These are phyloP conservation scores for Kryptolebias marmoratus DNA, from an alignment of 2,113 vertebrate genomes.

Conservation along the genomic window DNA sequence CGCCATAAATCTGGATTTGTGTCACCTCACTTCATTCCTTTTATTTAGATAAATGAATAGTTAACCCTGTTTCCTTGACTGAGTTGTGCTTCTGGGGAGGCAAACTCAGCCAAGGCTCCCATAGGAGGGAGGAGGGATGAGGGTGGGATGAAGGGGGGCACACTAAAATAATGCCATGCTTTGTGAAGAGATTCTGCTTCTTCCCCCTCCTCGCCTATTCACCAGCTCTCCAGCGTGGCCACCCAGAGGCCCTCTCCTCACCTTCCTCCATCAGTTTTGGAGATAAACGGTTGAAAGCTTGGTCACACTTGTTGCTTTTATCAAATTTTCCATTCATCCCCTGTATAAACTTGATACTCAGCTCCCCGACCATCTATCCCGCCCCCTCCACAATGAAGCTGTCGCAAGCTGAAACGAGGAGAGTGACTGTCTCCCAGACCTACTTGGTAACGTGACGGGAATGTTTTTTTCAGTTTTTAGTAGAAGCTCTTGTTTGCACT, in stretches of 20 bases:
- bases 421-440: conserved; percentile 54
- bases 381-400: conserved; percentile 1
- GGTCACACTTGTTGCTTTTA: conserved; percentile 77
- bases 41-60: conserved; percentile 74
- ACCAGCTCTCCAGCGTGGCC: conserved; percentile 40
- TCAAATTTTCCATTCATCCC: conserved; percentile 66
- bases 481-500: conserved; percentile 43
- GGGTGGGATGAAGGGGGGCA: neutral
- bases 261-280: conserved; percentile 48
- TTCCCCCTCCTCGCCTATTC: conserved; percentile 41
- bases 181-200: conserved; percentile 64
- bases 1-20: conserved; percentile 12
- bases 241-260: conserved; percentile 48
- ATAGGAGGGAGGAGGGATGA: conserved; percentile 44
- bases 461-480: conserved; percentile 57
- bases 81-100: conserved; percentile 66
- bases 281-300: conserved; percentile 74
- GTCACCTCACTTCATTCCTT: conserved; percentile 51
- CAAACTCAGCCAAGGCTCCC: conserved; percentile 69
- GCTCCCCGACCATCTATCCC: conserved; percentile 1
- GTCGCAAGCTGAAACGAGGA: conserved; percentile 49
- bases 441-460: conserved; percentile 45
- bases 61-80: conserved; percentile 56
- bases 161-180: conserved; percentile 72
- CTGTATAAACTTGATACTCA: conserved; percentile 48